A percentile compares a stretch with the other conserved stretches of the same genome.
Evolutionary conservation across 2,113 vertebrate species (phyloP).

Genomic region (Astatoreochromis straeleni): DNA sequence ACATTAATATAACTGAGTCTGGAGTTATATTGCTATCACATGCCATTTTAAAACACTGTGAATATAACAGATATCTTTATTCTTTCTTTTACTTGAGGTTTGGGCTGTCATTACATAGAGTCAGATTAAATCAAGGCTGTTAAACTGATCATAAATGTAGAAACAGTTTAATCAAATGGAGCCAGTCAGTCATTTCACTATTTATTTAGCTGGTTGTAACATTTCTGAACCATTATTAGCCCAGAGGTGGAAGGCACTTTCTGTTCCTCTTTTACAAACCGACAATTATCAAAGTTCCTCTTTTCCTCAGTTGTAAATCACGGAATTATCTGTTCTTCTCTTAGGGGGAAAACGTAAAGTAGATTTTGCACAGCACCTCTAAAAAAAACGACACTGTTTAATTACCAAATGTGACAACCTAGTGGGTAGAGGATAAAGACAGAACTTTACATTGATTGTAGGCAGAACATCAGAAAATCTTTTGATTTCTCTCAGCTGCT

Average conservation of each 20-base stretch:
- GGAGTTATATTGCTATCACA: background rate
- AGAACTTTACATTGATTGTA: background rate
- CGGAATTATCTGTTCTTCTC: background rate
- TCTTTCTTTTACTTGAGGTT: background rate
- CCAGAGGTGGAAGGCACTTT: background rate
- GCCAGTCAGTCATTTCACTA: background rate
- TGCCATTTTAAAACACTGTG: background rate
- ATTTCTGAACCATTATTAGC: background rate
- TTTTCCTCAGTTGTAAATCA: constrained; percentile 20
- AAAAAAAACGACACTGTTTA: background rate
- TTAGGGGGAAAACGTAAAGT: background rate
- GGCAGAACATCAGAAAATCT: background rate
- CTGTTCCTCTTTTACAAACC: constrained; percentile 55
- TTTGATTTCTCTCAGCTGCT: background rate
- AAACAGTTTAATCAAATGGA: background rate
- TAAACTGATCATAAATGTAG: background rate
- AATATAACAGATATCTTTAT: background rate
- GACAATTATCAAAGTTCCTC: constrained; percentile 33
- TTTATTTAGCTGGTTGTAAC: background rate
- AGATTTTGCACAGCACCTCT: background rate
- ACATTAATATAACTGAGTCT: background rate
- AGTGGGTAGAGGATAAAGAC: background rate
- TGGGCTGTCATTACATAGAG: background rate
- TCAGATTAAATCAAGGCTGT: background rate
- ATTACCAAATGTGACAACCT: background rate